Base-by-base conservation (phyloP, 2,888 invertebrate species). In the Andrena minutula region DNA sequence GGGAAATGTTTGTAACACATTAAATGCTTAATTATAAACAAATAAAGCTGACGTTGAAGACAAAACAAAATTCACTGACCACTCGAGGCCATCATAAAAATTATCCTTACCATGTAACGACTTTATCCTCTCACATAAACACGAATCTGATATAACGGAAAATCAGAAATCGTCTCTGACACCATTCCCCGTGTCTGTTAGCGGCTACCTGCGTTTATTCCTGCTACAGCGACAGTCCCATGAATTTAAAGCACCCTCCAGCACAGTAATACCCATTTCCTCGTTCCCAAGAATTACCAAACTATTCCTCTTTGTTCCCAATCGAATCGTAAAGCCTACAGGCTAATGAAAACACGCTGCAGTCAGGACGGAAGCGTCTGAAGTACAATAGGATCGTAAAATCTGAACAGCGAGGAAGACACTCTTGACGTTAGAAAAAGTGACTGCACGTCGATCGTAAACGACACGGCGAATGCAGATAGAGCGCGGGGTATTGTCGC, bases 181-280 rank as follows among this genome's bases (percentile, higher is more conserved):
- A n/a, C 10, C 23, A 26, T 56, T 26, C 56, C 10, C 23, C 23
- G 10, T 56, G 23, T 8, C 23, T 8, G 26, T 26, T 23, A 56
- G 10, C 23, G 23, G 23, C 56, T 56, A 12, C 41, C 41, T 12
- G 41, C 12, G 4, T 41, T 41, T 12, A 41, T 12, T 41, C 41
- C 41, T 41, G 41, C 41, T 53, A 4, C 56, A 26, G 23, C 23
- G 56, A 56, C 56, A 56, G 56, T 1, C 20, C 56, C 23, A 56
- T 56, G 56, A 56, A 56, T 56, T 56, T 56, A 23, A 56, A 56
- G 56, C 56, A 56, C 23, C 56, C 41, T 10, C 10, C 56, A 26
- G 56, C 23, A 12, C 20, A 56, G 23, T 56, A 56, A 56, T 56
- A 56, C 56, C 23, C 56, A 23, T 56, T 20, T 56, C 56, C 23